Base-by-base conservation (phyloP, 2,797 vertebrate species). In the Balearica regulorum region DNA sequence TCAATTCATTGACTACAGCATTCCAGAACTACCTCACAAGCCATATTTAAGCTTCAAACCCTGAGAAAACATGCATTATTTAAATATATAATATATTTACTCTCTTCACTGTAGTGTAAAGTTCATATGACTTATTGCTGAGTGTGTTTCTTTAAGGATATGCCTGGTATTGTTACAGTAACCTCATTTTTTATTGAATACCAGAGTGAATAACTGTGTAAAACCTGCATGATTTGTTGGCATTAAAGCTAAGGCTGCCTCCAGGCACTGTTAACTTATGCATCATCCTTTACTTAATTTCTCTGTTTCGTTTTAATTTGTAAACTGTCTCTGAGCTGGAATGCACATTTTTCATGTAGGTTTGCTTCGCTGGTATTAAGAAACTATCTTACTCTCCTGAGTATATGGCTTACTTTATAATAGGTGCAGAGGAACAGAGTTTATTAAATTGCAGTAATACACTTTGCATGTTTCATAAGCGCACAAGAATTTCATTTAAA, bases 231-330 rank as follows among this genome's bases (percentile, higher is more conserved):
- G 87, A 93, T 97, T 97, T 97, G 73, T 96, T 93, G 89, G 62
- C 48, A 66, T 96, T 96, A 87, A 96, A 94, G 44, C 58, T 90
- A 90, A 96, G 65, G 82, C 83, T 97, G 76, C 93, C 96, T 97
- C 75, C 64, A 94, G 95, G 93, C 83, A 79, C 51, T 76, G 65
- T 93, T 97, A 96, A 93, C 71, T 93, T 95, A 93, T 87, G 78
- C 81, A 85, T 96, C 86, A 96, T 97, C 95, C 92, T 97, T 95
- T 95, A 75, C 71, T 94, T 97, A 91, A 97, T 96, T 97, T 96
- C 73, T 96, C 58, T 96, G 76, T 96, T 98, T 97, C 96, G 66
- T 96, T 97, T 97, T 96, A 97, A 97, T 97, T 97, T 97, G 94
- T 96, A 94, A 95, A 94, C 87, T 91, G 68, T 95, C 90, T 96